Evolutionary conservation across 2,797 vertebrate genomes (phyloP).

Genomic region (Cyclopterus lumpus): DNA sequence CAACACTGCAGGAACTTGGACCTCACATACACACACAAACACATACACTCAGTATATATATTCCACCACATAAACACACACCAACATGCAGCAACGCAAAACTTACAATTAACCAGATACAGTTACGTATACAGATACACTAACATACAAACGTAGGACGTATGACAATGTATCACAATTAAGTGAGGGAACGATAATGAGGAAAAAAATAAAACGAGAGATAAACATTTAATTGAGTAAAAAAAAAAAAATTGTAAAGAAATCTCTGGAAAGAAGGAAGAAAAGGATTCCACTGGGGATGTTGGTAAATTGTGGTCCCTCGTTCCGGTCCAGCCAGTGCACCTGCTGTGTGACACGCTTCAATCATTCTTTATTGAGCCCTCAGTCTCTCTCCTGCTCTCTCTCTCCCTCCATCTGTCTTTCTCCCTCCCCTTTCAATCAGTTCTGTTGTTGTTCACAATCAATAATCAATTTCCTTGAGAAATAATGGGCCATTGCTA

Average conservation of each 20-base stretch:
- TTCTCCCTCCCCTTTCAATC: constrained; percentile 58
- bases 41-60: constrained; percentile 22
- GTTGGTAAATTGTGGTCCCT: constrained; percentile 60
- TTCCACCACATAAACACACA: neutral
- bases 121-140: constrained; percentile 12
- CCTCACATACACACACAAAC: constrained; percentile 42
- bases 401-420: constrained; percentile 21
- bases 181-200: neutral
- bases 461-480: constrained; percentile 81
- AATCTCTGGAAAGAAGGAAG: neutral
- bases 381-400: constrained; percentile 35
- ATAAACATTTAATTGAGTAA: neutral
- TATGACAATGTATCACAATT: neutral
- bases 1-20: constrained; percentile 73
- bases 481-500: constrained; percentile 61
- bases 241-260: neutral
- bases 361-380: constrained; percentile 77
- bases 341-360: constrained; percentile 68
- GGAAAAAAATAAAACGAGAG: neutral
- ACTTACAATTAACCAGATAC: neutral
- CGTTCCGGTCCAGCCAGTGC: constrained; percentile 44
- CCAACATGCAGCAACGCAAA: neutral
- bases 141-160: neutral
- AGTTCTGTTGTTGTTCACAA: constrained; percentile 72
- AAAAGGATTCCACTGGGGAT: constrained; percentile 39